Evolutionary conservation across 2,888 invertebrate species (phyloP).

Genomic region (Podotricha telesiphe): DNA sequence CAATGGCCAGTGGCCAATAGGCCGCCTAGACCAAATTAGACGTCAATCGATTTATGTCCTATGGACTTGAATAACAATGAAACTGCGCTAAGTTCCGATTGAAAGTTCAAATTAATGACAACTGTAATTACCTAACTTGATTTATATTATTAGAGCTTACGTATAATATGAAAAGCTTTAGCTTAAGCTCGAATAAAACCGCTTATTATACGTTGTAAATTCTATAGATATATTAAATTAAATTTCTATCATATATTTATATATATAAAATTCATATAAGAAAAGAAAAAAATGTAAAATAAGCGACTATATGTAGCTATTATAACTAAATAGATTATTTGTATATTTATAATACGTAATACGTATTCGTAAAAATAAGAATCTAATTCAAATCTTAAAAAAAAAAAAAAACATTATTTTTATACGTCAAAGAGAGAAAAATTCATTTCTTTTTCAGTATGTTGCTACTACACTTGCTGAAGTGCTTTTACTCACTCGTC

Average conservation of each 20-base stretch:
- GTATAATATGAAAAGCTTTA: background rate
- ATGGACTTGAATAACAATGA: constrained; percentile 40
- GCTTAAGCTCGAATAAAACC: background rate
- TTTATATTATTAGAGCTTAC: constrained; percentile 58
- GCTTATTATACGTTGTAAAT: too few relatives aligned
- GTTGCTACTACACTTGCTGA: constrained; percentile 21
- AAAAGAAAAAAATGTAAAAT: too few relatives aligned
- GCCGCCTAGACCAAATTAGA: constrained; percentile 66
- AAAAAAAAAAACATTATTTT: background rate
- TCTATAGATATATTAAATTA: too few relatives aligned
- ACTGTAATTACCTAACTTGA: constrained; percentile 62
- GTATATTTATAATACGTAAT: too few relatives aligned
- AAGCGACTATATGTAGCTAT: too few relatives aligned
- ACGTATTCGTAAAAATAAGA: too few relatives aligned
- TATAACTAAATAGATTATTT: too few relatives aligned
- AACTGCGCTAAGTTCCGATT: constrained; percentile 38
- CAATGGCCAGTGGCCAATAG: too few relatives aligned
- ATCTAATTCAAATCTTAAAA: too few relatives aligned
- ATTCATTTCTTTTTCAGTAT: constrained; percentile 11
- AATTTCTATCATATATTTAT: too few relatives aligned
- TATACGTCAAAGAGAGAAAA: background rate
- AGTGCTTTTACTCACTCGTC: constrained; percentile 35
- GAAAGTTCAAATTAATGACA: constrained; percentile 53
- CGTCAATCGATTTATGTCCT: constrained; percentile 59
- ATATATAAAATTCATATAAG: too few relatives aligned